Conservation (phyloP, 2,888 invertebrate genomes). For the Metacarcinus magister region DNA sequence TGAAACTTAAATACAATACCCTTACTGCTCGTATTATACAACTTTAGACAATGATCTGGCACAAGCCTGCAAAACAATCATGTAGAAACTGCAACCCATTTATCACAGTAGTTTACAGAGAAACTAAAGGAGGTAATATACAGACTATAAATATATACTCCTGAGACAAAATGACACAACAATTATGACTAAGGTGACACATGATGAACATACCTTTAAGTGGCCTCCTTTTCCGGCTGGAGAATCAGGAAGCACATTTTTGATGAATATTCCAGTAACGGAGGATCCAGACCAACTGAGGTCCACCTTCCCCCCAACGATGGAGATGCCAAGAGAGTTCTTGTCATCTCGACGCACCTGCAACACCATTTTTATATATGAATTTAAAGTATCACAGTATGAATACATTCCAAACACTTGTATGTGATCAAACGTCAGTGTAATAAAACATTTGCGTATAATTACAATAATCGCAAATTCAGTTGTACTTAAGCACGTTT, state of each 20-base stretch:
- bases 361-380: neutral
- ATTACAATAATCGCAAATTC: no score
- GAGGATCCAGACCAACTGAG: slow-evolving; percentile 88
- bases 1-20: no score
- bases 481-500: no score
- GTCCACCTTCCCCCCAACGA: slow-evolving; percentile 97
- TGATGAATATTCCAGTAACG: slow-evolving; percentile 94
- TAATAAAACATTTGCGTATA: no score
- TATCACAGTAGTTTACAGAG: neutral
- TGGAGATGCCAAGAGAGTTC: slow-evolving; percentile 96
- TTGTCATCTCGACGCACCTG: slow-evolving; percentile 83
- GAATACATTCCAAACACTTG: neutral
- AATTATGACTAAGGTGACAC: neutral
- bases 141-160: neutral
- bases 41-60: neutral
- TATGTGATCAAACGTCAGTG: neutral
- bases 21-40: neutral
- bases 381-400: neutral
- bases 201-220: slow-evolving; percentile 88
- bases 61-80: neutral
- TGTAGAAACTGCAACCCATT: neutral
- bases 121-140: neutral
- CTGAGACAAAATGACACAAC: neutral
- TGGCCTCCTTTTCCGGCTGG: slow-evolving; percentile 96
- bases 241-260: slow-evolving; percentile 96